Conservation (phyloP, 2,797 vertebrate genomes). For the Phoeniculus purpureus region DNA sequence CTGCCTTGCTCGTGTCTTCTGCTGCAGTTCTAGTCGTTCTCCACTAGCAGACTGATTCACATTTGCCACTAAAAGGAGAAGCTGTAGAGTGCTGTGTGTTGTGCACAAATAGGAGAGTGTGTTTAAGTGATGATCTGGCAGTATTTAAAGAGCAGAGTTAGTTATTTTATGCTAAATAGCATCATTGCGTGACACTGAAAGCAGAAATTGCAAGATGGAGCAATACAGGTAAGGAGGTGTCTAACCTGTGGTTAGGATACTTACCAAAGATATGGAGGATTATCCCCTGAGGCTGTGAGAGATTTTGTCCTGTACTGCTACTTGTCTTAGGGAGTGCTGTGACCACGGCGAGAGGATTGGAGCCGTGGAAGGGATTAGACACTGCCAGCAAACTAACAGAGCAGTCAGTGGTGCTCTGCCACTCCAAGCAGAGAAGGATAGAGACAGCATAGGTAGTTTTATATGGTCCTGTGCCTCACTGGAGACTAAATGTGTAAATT, state of each 20-base stretch:
- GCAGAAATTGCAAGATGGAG: neutral
- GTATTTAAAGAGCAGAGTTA: neutral
- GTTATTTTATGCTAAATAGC: neutral
- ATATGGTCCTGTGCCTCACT: too few relatives aligned
- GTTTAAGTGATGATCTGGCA: neutral
- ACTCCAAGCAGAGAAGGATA: too few relatives aligned
- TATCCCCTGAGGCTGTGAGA: neutral
- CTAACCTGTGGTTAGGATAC: neutral
- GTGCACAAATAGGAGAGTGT: neutral
- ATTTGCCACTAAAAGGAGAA: neutral
- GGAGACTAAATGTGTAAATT: too few relatives aligned
- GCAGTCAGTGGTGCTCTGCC: too few relatives aligned
- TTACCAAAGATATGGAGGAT: neutral
- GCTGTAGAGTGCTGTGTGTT: neutral
- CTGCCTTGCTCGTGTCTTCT: neutral
- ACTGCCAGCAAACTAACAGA: too few relatives aligned
- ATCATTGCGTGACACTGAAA: neutral
- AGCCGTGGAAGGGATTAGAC: too few relatives aligned
- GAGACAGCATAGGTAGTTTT: too few relatives aligned
- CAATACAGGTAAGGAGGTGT: neutral
- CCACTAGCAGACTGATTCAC: neutral
- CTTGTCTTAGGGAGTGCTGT: neutral
- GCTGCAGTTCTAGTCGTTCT: neutral
- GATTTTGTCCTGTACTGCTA: neutral
- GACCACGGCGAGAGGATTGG: neutral